phyloP scores from a whole-genome alignment of 1,140 invertebrate genomes.

The Wiebesia pumilae region DNA sequence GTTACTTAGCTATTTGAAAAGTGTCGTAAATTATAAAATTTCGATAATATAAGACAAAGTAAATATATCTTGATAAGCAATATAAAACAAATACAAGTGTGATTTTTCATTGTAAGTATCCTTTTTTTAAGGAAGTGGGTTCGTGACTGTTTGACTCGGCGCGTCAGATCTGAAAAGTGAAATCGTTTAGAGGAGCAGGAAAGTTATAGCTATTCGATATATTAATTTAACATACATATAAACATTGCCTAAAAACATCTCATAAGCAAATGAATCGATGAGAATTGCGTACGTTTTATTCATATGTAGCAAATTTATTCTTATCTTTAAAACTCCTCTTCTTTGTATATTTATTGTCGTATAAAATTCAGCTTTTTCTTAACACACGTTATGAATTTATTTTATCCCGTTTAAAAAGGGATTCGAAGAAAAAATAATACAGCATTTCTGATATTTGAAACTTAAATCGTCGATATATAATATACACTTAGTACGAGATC shows the following conservation, averaged over 20 bases:
- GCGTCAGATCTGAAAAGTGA: slow-evolving; percentile 39
- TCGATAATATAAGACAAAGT: slow-evolving; percentile 6
- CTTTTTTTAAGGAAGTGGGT: slow-evolving; percentile 15
- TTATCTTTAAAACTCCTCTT: not conserved
- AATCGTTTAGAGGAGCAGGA: slow-evolving; percentile 5
- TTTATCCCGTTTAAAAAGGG: not conserved
- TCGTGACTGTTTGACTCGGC: slow-evolving; percentile 38
- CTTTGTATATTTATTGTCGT: no score
- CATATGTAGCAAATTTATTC: not conserved
- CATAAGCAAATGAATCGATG: not conserved
- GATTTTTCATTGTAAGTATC: not conserved
- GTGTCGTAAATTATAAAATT: slow-evolving; percentile 16
- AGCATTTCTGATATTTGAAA: not conserved
- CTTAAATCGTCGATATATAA: not conserved
- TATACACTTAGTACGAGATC: not conserved
- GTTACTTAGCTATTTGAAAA: not conserved
- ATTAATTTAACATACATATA: not conserved
- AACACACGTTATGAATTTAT: not conserved
- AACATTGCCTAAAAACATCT: not conserved
- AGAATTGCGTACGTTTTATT: not conserved
- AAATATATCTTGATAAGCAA: not conserved
- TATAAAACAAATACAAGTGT: slow-evolving; percentile 14
- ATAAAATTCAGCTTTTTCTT: not conserved
- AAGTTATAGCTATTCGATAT: not conserved
- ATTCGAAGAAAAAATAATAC: not conserved